phyloP scores from a whole-genome alignment of 2,888 invertebrate species.

The Amphipoea oculea region DNA sequence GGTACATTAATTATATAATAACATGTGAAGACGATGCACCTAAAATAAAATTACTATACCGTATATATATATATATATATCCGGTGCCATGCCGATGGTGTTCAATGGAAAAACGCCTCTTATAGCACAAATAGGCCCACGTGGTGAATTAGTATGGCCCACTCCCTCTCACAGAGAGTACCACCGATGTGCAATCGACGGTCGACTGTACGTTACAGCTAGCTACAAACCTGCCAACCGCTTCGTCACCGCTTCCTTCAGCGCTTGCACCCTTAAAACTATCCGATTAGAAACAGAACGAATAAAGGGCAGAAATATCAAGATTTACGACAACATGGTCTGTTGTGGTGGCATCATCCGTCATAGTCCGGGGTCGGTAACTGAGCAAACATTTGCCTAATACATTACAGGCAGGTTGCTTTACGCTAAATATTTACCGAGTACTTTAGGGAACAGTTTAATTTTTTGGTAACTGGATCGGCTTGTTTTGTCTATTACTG shows the following conservation, averaged over 20 bases:
- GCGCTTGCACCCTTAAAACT: conserved; percentile 65
- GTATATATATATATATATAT: no score
- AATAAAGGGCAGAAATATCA: conserved; percentile 62
- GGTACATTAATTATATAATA: no score
- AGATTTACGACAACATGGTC: conserved; percentile 67
- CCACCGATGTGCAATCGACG: no score
- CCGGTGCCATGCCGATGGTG: not conserved
- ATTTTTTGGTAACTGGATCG: conserved; percentile 54
- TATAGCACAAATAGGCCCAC: not conserved
- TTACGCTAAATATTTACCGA: conserved; percentile 57
- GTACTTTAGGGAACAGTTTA: conserved; percentile 52
- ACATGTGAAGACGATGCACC: no score
- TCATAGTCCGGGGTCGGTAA: conserved; percentile 64
- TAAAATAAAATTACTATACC: no score
- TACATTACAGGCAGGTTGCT: conserved; percentile 65
- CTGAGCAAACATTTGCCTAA: conserved; percentile 70
- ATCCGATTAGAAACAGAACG: conserved; percentile 74
- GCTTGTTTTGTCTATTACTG: conserved; percentile 27
- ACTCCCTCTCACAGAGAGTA: no score
- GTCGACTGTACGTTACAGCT: not conserved
- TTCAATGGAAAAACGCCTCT: not conserved
- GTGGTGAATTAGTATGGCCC: no score
- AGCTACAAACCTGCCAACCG: not conserved
- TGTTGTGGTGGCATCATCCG: conserved; percentile 62
- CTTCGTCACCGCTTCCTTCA: conserved; percentile 8